A percentile compares a stretch with the other conserved stretches of the same genome.
These are phyloP conservation scores for Sinonovacula constricta DNA, from an alignment of 1,140 invertebrate genomes.

Conservation along the genomic window DNA sequence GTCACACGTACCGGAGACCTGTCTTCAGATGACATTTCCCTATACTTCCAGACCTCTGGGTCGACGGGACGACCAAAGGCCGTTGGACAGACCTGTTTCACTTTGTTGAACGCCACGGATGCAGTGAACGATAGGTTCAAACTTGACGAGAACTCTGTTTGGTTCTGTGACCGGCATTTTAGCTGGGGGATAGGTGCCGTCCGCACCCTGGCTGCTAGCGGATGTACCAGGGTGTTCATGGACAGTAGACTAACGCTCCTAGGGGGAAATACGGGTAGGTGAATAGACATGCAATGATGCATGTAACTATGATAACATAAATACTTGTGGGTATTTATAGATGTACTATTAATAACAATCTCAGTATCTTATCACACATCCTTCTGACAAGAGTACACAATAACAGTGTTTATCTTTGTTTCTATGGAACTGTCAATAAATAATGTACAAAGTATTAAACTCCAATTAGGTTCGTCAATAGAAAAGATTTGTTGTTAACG, in stretches of 20 bases:
- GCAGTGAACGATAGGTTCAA: background rate
- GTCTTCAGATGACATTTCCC: background rate
- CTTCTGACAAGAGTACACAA: background rate
- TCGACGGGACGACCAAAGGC: constrained; percentile 19
- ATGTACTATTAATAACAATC: background rate
- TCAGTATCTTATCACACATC: background rate
- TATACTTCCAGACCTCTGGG: constrained; percentile 16
- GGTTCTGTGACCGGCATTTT: constrained; percentile 28
- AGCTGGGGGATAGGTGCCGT: constrained; percentile 48
- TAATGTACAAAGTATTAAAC: background rate
- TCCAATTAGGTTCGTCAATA: background rate
- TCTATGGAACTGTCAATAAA: background rate
- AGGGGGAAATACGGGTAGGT: constrained; percentile 12
- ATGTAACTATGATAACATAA: background rate
- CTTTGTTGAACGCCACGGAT: background rate
- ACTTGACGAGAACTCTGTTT: background rate
- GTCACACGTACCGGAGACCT: too few relatives aligned
- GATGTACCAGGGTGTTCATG: constrained; percentile 36
- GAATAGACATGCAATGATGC: background rate
- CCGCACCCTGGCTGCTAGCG: constrained; percentile 36
- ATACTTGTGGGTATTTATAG: background rate
- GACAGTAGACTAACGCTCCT: background rate
- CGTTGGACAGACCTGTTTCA: background rate
- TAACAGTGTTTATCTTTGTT: background rate
- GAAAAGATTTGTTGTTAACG: background rate